phyloP scores from a whole-genome alignment of 2,113 vertebrate genomes.

The Pitta sordida region DNA sequence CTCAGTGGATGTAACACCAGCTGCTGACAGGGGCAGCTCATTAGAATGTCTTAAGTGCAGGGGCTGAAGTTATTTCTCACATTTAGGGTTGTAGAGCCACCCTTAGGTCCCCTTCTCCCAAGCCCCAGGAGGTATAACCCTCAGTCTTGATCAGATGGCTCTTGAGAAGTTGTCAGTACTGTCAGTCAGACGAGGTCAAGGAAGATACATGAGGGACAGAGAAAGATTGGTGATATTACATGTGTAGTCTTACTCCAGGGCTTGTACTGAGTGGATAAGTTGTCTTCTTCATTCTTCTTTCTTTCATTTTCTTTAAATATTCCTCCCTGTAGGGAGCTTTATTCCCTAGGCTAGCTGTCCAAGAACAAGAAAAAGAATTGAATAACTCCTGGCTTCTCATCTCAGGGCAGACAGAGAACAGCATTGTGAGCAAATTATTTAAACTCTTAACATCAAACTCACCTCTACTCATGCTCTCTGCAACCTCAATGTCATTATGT shows the following conservation, averaged over 20 bases:
- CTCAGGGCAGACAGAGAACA: not conserved
- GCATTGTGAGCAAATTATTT: not conserved
- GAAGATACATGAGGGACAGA: not conserved
- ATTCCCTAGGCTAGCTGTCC: not conserved
- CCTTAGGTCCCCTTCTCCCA: not conserved
- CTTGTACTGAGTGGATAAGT: not conserved
- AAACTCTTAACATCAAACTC: not conserved
- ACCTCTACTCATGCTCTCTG: not conserved
- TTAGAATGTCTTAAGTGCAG: not conserved
- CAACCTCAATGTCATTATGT: not conserved
- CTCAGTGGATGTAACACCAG: not conserved
- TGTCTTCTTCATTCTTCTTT: not conserved
- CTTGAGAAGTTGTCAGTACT: not conserved
- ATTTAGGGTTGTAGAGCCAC: not conserved
- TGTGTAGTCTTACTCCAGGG: not conserved
- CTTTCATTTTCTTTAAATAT: not conserved
- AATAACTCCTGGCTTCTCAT: not conserved
- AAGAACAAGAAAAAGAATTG: not conserved
- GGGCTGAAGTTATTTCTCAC: not conserved
- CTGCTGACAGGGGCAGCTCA: not conserved
- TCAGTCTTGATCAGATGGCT: not conserved
- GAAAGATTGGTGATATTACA: not conserved
- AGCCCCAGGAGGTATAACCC: not conserved
- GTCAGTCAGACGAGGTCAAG: not conserved
- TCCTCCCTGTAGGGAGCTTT: not conserved